These are phyloP conservation scores for Apoderus coryli DNA, from an alignment of 2,888 invertebrate genomes.

Conservation along the genomic window DNA sequence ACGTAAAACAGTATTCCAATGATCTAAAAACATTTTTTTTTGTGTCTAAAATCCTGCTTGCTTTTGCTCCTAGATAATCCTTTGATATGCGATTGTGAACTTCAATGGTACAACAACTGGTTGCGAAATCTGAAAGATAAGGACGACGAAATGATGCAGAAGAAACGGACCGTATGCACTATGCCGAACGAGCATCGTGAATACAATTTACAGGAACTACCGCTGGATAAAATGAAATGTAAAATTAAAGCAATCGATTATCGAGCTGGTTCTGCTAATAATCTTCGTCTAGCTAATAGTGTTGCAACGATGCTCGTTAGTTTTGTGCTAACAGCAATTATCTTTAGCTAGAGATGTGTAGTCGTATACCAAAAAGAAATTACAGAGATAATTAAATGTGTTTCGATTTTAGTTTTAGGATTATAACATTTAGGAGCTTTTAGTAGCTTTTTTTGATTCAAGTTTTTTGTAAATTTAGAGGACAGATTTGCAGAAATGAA, in stretches of 20 bases:
- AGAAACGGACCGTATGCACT: slow-evolving; percentile 70
- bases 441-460: too few species aligned
- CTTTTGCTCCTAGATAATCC: slow-evolving; percentile 59
- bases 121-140: slow-evolving; percentile 61
- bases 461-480: too few species aligned
- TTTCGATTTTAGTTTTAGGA: too few species aligned
- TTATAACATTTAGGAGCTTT: too few species aligned
- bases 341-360: too few species aligned
- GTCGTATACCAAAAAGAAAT: too few species aligned
- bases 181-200: slow-evolving; percentile 71
- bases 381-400: too few species aligned
- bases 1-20: too few species aligned
- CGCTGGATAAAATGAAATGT: slow-evolving; percentile 71
- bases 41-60: too few species aligned
- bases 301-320: slow-evolving; percentile 9
- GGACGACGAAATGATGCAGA: slow-evolving; percentile 79
- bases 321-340: slow-evolving; percentile 11
- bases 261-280: slow-evolving; percentile 8
- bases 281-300: too few species aligned
- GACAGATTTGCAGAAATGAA: too few species aligned
- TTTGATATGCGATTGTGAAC: slow-evolving; percentile 71
- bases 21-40: too few species aligned
- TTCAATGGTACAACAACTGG: slow-evolving; percentile 80
- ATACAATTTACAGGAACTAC: slow-evolving; percentile 68
- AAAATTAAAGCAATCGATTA: slow-evolving; percentile 42